Percentiles rank a stretch among this genome's conserved stretches.
Conservation (phyloP, 1,140 invertebrate species). For the Zaprionus africanus region DNA sequence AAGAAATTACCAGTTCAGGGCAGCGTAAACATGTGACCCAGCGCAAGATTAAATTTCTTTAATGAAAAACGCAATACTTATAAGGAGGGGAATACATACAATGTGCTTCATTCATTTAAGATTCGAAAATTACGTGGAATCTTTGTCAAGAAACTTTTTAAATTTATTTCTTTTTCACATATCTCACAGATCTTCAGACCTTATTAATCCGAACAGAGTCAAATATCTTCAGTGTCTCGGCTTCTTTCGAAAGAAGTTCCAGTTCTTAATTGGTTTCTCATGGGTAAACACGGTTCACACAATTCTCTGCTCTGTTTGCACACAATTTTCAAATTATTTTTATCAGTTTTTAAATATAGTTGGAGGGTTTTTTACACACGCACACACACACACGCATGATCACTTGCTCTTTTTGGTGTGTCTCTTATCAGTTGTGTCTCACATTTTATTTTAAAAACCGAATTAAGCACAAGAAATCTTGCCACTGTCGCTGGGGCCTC, state of each 20-base stretch:
- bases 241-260: not conserved
- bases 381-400: constrained; percentile 4
- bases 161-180: not conserved
- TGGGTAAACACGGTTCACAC: constrained; percentile 17
- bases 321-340: constrained; percentile 36
- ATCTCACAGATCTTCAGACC: not conserved
- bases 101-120: not conserved
- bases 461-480: constrained; percentile 41
- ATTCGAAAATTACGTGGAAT: not conserved
- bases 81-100: not conserved
- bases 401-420: constrained; percentile 15
- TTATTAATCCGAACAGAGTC: not conserved
- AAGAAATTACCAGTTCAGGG: constrained; percentile 60
- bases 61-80: constrained; percentile 3
- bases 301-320: constrained; percentile 43
- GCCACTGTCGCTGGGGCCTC: constrained; percentile 62
- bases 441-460: constrained; percentile 39
- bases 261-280: not conserved
- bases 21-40: constrained; percentile 12
- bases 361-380: not conserved
- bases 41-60: constrained; percentile 17
- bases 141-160: not conserved
- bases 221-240: not conserved
- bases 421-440: constrained; percentile 62
- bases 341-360: constrained; percentile 50